Evolutionary conservation across 35 echinoderm and acorn worm genomes (phyloP), one percentile per base, ranked within the genome.

Genomic region (Apostichopus californicus): DNA sequence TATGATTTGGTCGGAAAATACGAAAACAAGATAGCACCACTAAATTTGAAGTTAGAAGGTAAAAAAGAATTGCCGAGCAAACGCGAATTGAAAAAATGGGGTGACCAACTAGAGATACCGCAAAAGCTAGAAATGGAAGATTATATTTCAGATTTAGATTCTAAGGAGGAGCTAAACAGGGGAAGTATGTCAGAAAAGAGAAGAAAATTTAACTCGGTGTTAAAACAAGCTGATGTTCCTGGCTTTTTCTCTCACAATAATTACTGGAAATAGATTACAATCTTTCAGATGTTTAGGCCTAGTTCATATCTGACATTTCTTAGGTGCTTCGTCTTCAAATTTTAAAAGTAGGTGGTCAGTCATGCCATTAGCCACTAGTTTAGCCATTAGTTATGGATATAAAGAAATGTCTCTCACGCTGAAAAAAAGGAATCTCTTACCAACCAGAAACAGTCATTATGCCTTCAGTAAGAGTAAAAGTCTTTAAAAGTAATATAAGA

Each of bases 191-290:
- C 87, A 53, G 80, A 92, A 60, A 86, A 86, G 55, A 89, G 90
- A 46, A 94, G 94, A 60, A 97, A 95, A 72, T 97, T 94, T 94
- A 83, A 97, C 68, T 81, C 70, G 5, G 93, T 97, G 5, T 92
- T 97, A 10, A 90, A 95, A 88, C 90, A 91, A 71, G 94, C 96
- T 18, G 90, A 97, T 93, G 96, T 97, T 9, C 96, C 96, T 14
- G 77, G 90, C 15, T 97, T 97, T 78, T 94, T 97, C 65, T 78
- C 93, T 14, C 55, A 96, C 21, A 97, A 97, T 54, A 94, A 84
- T 81, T 97, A 95, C 77, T 97, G 96, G 93, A 90, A 95, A 80
- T 90, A 72, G 59, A 80, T 4, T 53, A 10, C 7, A 10, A 15
- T 46, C 52, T 81, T 15, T 61, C 12, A 61, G 58, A 61, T 12